phyloP scores from a whole-genome alignment of 1,140 invertebrate genomes.

The Cotesia typhae region DNA sequence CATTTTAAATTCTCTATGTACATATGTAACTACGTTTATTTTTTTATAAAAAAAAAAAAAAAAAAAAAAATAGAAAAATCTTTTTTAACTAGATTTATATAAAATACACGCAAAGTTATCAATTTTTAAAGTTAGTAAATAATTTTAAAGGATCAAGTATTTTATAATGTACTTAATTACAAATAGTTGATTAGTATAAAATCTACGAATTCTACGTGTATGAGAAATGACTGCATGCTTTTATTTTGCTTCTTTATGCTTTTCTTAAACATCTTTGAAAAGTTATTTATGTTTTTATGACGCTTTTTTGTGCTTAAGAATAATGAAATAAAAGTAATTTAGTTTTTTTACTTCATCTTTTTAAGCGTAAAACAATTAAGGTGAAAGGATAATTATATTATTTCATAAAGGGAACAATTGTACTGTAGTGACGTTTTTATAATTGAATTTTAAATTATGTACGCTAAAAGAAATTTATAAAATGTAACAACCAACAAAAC shows the following conservation, averaged over 20 bases:
- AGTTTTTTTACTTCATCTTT: conserved; percentile 28
- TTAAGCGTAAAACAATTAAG: background rate
- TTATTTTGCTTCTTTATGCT: conserved; percentile 1
- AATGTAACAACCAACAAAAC: too few relatives aligned
- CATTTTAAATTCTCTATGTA: conserved; percentile 25
- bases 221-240: conserved; percentile 1
- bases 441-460: too few relatives aligned
- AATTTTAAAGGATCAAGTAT: too few relatives aligned
- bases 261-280: too few relatives aligned
- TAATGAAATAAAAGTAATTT: conserved; percentile 36
- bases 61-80: background rate
- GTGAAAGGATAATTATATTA: too few relatives aligned
- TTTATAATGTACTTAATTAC: background rate
- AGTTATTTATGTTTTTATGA: too few relatives aligned
- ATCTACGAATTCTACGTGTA: background rate
- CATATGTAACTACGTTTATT: conserved; percentile 39
- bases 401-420: too few relatives aligned
- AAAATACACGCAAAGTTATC: too few relatives aligned
- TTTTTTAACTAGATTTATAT: background rate
- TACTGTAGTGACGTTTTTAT: too few relatives aligned
- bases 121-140: too few relatives aligned
- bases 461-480: too few relatives aligned
- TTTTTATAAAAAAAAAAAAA: background rate
- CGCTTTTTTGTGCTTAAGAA: conserved; percentile 3
- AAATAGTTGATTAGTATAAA: conserved; percentile 10